Evolutionary conservation across 2,888 invertebrate genomes (phyloP), one percentile per base, ranked within the genome.

Genomic region (Eilema griseolum): DNA sequence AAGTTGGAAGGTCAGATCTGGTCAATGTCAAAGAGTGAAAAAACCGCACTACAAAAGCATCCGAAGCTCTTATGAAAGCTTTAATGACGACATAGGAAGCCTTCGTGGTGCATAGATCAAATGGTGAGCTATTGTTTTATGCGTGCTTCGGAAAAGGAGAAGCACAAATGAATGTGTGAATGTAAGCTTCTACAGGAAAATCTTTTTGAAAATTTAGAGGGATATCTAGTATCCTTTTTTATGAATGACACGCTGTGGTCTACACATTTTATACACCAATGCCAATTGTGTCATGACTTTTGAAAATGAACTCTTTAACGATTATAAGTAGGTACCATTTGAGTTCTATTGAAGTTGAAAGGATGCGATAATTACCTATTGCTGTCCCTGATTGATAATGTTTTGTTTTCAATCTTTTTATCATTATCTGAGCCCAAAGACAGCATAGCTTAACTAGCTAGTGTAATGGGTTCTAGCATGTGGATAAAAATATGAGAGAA

Each of bases 321-420:
- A 37, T 2, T 37, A 0, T 46, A 46, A 14, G 46, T 20, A 46
- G 0, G 20, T 16, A 7, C 14, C 1, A 5, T 7, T 46, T 20
- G 20, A 0, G 20, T 46, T 46, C 46, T 5, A 46, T 20, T 46
- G 46, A 20, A 20, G 46, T 7, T 46, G 46, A 46, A 46, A 46
- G 20, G 46, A 20, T 7, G 20, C 20, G 7, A 46, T 46, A 20
- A 20, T 46, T 46, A 20, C 46, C 20, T 20, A 20, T 46, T 41
- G 0, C 5, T 46, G 5, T 1, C 0, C 0, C 7, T 20, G 7
- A 46, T 20, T 20, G 1, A 8, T 33, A n/a, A n/a, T n/a, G n/a
- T n/a, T n/a, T n/a, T n/a, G n/a, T n/a, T n/a, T n/a, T n/a, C n/a
- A n/a, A n/a, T 37, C 3, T 37, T 37, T 37, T 37, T 37, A 37